These are phyloP conservation scores for Pasiphila rectangulata DNA, from an alignment of 2,888 invertebrate species.

Conservation along the genomic window DNA sequence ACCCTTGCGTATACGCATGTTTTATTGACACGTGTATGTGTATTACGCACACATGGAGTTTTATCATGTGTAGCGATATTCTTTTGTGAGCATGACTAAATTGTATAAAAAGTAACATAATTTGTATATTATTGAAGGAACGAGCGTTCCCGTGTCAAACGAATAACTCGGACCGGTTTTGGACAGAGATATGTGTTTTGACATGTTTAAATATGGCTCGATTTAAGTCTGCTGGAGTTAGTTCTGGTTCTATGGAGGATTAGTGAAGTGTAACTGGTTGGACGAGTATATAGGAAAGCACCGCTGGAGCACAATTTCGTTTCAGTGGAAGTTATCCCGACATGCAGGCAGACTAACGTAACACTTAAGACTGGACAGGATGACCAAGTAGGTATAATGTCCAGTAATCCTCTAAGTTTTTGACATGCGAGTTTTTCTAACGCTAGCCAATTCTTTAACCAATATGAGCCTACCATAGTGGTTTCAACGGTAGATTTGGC, in stretches of 20 bases:
- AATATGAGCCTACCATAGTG: too few relatives aligned
- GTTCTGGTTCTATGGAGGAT: slow-evolving; percentile 11
- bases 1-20: slow-evolving; percentile 47
- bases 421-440: too few relatives aligned
- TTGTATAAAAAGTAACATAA: slow-evolving; percentile 43
- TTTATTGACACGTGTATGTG: slow-evolving; percentile 15
- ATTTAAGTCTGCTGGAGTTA: slow-evolving; percentile 38
- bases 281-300: too few relatives aligned
- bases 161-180: slow-evolving; percentile 38
- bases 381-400: too few relatives aligned
- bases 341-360: too few relatives aligned
- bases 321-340: too few relatives aligned
- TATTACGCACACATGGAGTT: slow-evolving; percentile 19
- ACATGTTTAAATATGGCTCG: slow-evolving; percentile 50
- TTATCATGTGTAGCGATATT: slow-evolving; percentile 11
- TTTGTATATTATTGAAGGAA: slow-evolving; percentile 42
- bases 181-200: slow-evolving; percentile 52
- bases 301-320: background rate
- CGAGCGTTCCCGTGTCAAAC: slow-evolving; percentile 47
- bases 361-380: too few relatives aligned
- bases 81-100: slow-evolving; percentile 53
- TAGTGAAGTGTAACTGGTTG: slow-evolving; percentile 6
- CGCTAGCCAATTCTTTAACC: too few relatives aligned
- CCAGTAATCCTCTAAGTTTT: too few relatives aligned
- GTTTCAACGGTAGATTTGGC: too few relatives aligned